Evolutionary conservation across 2,797 vertebrate species (phyloP).

Genomic region (Otolemur crassicaudatus): DNA sequence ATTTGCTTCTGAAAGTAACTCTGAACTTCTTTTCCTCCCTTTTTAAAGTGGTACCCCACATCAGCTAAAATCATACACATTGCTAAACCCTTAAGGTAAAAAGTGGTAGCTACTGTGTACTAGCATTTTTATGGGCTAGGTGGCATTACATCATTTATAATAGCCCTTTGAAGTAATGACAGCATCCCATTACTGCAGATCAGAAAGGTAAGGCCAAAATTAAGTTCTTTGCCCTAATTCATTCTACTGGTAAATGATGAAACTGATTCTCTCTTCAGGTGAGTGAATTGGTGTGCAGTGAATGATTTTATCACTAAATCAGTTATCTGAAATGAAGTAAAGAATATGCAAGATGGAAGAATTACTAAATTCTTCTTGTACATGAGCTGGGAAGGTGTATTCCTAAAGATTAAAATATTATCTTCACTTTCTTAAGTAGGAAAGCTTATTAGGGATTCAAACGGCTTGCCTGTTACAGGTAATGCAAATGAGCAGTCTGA

Average conservation of each 20-base stretch:
- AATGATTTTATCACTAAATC: constrained; percentile 32
- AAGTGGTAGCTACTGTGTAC: background rate
- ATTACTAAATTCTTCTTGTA: background rate
- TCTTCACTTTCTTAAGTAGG: background rate
- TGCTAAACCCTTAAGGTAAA: background rate
- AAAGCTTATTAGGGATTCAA: constrained; percentile 6
- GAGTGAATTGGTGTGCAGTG: background rate
- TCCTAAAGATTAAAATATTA: constrained; percentile 32
- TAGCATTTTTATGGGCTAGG: background rate
- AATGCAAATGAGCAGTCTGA: background rate
- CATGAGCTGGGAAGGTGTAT: background rate
- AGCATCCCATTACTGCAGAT: background rate
- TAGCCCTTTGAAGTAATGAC: background rate
- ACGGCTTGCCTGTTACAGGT: background rate
- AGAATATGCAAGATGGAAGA: constrained; percentile 22
- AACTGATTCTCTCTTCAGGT: background rate
- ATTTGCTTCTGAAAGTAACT: constrained; percentile 46
- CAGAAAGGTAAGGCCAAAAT: background rate
- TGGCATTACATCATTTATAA: background rate
- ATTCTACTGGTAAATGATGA: background rate
- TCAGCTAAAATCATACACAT: background rate
- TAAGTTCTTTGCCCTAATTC: background rate
- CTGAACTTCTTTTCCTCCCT: background rate
- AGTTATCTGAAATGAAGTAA: background rate
- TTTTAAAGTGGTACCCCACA: background rate